phyloP scores from a whole-genome alignment of 1,140 invertebrate genomes.

The Drosophila suzukii region DNA sequence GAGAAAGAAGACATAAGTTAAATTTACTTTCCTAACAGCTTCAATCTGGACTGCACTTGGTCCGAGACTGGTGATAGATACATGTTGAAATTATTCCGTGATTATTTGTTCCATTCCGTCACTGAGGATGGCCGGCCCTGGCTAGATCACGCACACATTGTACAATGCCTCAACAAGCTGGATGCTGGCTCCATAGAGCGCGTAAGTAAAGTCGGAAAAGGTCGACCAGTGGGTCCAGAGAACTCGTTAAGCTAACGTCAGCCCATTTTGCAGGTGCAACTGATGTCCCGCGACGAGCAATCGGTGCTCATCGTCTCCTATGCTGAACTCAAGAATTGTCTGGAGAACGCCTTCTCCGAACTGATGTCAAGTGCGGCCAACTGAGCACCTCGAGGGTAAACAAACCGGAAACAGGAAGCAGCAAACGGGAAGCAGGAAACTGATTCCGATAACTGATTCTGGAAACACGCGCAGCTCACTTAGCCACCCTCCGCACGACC shows the following conservation, averaged over 20 bases:
- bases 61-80: constrained; percentile 98
- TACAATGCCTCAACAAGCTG: constrained; percentile 97
- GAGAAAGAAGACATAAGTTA: neutral
- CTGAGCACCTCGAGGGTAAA: constrained; percentile 44
- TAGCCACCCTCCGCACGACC: constrained; percentile 53
- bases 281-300: constrained; percentile 98
- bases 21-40: constrained; percentile 85
- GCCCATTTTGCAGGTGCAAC: constrained; percentile 89
- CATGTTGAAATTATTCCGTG: constrained; percentile 98
- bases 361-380: constrained; percentile 87
- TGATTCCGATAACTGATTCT: neutral
- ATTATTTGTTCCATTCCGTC: constrained; percentile 98
- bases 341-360: constrained; percentile 96
- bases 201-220: constrained; percentile 85
- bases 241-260: neutral
- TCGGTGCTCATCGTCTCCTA: constrained; percentile 97
- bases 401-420: neutral
- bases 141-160: constrained; percentile 97
- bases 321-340: constrained; percentile 96
- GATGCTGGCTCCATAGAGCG: constrained; percentile 95
- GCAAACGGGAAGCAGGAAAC: constrained; percentile 1
- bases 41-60: constrained; percentile 97
- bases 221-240: neutral
- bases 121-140: constrained; percentile 96
- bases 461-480: constrained; percentile 67